Conservation (phyloP, 2,888 invertebrate genomes). For the Aromia moschata region DNA sequence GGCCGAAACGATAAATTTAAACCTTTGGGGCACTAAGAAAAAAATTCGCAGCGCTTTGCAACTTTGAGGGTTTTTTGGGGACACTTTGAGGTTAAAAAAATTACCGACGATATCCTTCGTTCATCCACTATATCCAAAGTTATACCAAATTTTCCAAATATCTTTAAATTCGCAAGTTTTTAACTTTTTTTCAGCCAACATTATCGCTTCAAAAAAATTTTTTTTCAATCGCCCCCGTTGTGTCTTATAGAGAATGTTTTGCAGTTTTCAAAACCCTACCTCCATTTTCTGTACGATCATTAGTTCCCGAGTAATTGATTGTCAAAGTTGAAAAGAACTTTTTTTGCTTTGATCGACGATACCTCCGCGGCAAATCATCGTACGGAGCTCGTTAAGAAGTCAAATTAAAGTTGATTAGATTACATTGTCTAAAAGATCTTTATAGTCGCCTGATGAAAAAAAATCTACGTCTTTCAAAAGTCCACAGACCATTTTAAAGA, state of each 20-base stretch:
- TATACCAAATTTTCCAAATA: too few species aligned
- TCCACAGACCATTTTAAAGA: not conserved
- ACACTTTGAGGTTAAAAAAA: too few species aligned
- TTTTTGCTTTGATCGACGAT: not conserved
- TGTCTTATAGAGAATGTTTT: not conserved
- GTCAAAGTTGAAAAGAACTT: not conserved
- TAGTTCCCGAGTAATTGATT: not conserved
- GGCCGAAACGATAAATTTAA: too few species aligned
- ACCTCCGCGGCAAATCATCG: not conserved
- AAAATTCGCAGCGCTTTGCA: too few species aligned
- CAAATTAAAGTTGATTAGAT: not conserved
- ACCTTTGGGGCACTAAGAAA: too few species aligned
- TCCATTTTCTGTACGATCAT: not conserved
- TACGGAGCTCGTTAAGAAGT: not conserved
- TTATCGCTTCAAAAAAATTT: too few species aligned
- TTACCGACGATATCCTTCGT: too few species aligned
- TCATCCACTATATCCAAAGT: too few species aligned
- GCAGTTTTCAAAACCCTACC: not conserved
- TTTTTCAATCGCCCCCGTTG: too few species aligned
- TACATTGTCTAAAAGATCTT: not conserved
- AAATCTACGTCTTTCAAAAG: not conserved
- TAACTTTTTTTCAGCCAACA: too few species aligned
- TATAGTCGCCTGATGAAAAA: not conserved
- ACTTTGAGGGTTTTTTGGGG: too few species aligned
- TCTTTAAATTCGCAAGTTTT: too few species aligned